phyloP scores from a whole-genome alignment of 2,797 vertebrate genomes.

The Bradypus variegatus region DNA sequence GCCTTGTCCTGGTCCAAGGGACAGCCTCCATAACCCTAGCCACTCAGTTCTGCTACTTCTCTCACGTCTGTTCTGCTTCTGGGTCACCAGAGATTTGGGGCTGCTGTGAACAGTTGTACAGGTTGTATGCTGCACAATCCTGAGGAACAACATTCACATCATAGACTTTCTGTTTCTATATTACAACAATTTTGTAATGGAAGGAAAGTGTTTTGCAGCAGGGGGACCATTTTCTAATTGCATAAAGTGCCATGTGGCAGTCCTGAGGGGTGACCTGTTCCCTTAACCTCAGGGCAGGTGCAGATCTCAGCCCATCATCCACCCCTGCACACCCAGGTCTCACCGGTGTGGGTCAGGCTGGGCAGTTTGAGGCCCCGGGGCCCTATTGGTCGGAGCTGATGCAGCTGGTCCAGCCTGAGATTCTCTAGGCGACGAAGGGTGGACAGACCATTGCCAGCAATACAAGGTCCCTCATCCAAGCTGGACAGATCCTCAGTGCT shows the following conservation, averaged over 20 bases:
- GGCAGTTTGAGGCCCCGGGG: constrained; percentile 86
- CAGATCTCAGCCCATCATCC: background rate
- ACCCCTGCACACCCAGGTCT: constrained; percentile 16
- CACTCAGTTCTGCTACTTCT: background rate
- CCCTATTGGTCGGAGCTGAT: constrained; percentile 85
- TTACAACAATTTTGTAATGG: background rate
- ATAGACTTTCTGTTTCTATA: background rate
- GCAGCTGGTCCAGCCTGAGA: constrained; percentile 95
- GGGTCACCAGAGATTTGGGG: background rate
- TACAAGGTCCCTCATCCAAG: constrained; percentile 81
- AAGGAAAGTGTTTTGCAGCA: background rate
- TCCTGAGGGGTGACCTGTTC: background rate
- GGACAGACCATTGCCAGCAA: constrained; percentile 80
- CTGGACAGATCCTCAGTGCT: constrained; percentile 94
- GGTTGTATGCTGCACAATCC: background rate
- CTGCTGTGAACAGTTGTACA: background rate
- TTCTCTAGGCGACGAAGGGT: constrained; percentile 94
- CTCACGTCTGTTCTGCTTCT: background rate
- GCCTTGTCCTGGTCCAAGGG: background rate
- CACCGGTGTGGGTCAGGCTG: constrained; percentile 81
- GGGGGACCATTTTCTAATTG: background rate
- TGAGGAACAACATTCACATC: background rate
- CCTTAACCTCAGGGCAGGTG: background rate
- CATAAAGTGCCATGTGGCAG: background rate
- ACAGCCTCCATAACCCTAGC: background rate